Conservation (phyloP, 2,888 invertebrate species). For the Papilio protenor region DNA sequence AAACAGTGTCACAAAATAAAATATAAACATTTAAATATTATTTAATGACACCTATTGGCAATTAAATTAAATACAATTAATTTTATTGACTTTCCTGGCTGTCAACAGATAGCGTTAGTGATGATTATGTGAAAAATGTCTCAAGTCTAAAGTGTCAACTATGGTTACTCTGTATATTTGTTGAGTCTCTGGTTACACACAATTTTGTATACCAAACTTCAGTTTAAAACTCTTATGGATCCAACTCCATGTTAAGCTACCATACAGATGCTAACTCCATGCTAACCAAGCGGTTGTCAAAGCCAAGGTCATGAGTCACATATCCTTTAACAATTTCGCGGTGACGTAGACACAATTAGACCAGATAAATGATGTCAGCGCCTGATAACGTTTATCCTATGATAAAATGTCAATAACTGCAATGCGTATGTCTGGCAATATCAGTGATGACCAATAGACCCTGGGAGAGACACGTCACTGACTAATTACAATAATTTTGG, state of each 20-base stretch:
- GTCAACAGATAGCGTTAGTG: too few relatives aligned
- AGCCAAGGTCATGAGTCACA: constrained; percentile 11
- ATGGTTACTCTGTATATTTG: too few relatives aligned
- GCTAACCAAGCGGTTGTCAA: not conserved
- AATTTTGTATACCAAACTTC: not conserved
- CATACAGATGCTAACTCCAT: not conserved
- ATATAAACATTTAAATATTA: too few relatives aligned
- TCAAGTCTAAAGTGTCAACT: too few relatives aligned
- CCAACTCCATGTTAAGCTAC: not conserved
- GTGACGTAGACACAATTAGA: constrained; percentile 9
- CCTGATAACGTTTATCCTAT: constrained; percentile 25
- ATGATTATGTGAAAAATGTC: too few relatives aligned
- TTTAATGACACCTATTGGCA: too few relatives aligned
- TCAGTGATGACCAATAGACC: not conserved
- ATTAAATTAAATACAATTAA: too few relatives aligned
- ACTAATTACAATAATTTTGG: not conserved
- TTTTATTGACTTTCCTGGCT: too few relatives aligned
- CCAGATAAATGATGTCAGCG: constrained; percentile 23
- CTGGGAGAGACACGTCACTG: not conserved
- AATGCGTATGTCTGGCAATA: constrained; percentile 17
- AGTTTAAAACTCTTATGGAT: not conserved
- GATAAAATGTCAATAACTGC: constrained; percentile 33
- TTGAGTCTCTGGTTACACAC: too few relatives aligned
- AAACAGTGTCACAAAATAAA: too few relatives aligned
- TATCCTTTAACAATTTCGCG: constrained; percentile 4